These are phyloP conservation scores for Mycteria americana DNA, from an alignment of 2,797 vertebrate species.

Conservation along the genomic window DNA sequence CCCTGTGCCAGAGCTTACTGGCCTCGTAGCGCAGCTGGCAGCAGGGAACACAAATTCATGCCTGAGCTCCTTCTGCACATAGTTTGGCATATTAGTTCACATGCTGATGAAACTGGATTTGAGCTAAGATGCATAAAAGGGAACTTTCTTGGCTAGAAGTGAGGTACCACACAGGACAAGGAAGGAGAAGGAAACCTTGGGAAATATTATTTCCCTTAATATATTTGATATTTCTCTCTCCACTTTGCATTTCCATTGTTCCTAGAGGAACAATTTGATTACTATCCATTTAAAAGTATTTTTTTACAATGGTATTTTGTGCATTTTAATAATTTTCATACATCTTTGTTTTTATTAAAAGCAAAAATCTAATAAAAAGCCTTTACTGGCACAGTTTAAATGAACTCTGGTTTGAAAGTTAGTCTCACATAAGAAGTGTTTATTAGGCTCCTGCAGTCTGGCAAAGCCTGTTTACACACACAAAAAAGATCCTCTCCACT, in stretches of 20 bases:
- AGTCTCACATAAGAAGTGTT: neutral
- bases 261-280: neutral
- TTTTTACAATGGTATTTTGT: neutral
- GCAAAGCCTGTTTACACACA: neutral
- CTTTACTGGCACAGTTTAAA: neutral
- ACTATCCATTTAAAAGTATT: neutral
- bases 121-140: neutral
- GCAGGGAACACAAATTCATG: neutral
- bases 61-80: constrained; percentile 23
- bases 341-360: neutral
- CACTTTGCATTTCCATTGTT: neutral
- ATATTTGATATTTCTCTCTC: neutral
- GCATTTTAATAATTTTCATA: neutral
- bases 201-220: neutral
- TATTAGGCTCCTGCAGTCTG: neutral
- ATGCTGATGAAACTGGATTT: constrained; percentile 2
- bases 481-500: neutral
- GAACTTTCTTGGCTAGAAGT: neutral
- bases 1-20: neutral
- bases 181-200: neutral
- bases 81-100: neutral
- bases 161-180: neutral
- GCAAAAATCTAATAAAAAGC: neutral
- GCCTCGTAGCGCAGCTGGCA: constrained; percentile 1
- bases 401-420: constrained; percentile 24